Conservation (phyloP, 2,113 vertebrate species). For the Aspiorhynchus laticeps region DNA sequence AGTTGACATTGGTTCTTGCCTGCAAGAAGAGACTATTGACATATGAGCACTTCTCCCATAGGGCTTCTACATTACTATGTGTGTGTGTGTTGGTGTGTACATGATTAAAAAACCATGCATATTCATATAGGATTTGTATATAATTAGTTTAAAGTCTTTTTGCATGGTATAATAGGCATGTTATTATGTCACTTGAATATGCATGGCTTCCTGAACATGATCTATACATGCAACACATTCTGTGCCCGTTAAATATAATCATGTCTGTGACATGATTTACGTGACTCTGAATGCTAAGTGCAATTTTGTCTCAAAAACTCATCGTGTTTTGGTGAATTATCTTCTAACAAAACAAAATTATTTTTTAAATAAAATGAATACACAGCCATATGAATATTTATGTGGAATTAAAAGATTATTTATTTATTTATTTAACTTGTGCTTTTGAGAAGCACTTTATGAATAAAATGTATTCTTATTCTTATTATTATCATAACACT, state of each 20-base stretch:
- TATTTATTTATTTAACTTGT: too few relatives aligned
- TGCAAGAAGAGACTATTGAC: conserved; percentile 4
- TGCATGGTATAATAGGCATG: background rate
- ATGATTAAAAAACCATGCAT: background rate
- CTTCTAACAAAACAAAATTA: background rate
- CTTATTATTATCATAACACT: background rate
- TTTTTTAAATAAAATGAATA: background rate
- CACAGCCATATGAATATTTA: background rate
- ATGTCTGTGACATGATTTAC: background rate
- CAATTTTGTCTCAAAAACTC: background rate
- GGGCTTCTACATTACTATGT: background rate
- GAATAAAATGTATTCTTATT: too few relatives aligned
- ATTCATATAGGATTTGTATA: background rate
- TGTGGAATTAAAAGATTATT: background rate
- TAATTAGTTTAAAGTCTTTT: background rate
- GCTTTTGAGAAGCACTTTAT: too few relatives aligned
- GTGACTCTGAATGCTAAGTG: background rate
- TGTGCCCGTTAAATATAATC: background rate
- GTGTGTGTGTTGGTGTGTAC: conserved; percentile 8
- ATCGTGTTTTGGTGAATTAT: too few relatives aligned
- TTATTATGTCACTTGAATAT: too few relatives aligned
- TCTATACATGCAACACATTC: conserved; percentile 8
- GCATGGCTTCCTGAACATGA: background rate
- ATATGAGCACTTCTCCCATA: background rate
- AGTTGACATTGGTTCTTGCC: conserved; percentile 26